Conservation (phyloP, 1,140 invertebrate species). For the Holotrichia oblita region DNA sequence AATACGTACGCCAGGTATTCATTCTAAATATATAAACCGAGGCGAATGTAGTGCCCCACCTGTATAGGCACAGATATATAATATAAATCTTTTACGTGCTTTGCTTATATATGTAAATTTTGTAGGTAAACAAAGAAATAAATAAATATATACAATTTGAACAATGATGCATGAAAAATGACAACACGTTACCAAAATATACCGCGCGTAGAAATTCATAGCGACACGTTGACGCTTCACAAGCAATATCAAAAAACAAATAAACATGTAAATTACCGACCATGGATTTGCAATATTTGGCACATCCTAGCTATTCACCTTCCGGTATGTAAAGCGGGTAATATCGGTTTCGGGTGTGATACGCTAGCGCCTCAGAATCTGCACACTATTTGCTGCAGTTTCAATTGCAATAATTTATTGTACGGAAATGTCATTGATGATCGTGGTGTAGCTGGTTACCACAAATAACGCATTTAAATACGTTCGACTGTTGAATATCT, state of each 20-base stretch:
- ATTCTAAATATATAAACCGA: too few relatives aligned
- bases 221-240: not conserved
- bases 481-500: not conserved
- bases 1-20: too few relatives aligned
- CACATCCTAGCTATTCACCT: slow-evolving; percentile 19
- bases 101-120: not conserved
- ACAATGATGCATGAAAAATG: not conserved
- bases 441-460: slow-evolving; percentile 10
- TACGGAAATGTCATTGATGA: slow-evolving; percentile 7
- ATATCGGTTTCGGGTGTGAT: slow-evolving; percentile 11
- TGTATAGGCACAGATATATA: not conserved
- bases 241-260: slow-evolving; percentile 19
- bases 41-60: too few relatives aligned
- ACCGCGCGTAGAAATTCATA: not conserved
- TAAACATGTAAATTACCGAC: slow-evolving; percentile 30
- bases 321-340: slow-evolving; percentile 22
- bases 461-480: slow-evolving; percentile 11
- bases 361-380: not conserved
- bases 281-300: slow-evolving; percentile 7
- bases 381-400: not conserved
- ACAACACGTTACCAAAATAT: not conserved
- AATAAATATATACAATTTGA: not conserved
- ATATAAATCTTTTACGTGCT: not conserved
- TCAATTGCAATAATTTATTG: slow-evolving; percentile 26
- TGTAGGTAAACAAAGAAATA: not conserved